phyloP scores from a whole-genome alignment of 2,797 vertebrate genomes.

The Cyprinodon diabolis region DNA sequence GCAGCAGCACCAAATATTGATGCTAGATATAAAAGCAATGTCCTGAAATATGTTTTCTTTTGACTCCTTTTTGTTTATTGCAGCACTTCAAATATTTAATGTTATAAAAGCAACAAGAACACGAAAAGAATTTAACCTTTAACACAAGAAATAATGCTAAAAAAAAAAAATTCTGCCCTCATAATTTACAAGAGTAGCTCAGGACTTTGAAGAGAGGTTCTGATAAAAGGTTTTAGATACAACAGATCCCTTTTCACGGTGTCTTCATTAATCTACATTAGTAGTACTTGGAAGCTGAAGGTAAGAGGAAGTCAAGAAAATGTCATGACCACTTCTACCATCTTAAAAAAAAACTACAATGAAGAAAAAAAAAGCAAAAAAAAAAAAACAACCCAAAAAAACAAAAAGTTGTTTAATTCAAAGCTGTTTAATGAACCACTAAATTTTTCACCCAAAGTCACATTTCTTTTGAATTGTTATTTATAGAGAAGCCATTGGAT shows the following conservation, averaged over 20 bases:
- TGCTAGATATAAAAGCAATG: conserved; percentile 46
- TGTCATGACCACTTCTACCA: background rate
- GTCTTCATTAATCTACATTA: background rate
- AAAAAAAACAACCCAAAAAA: background rate
- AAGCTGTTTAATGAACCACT: background rate
- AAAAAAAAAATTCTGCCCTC: background rate
- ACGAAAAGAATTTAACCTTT: conserved; percentile 22
- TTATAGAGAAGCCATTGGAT: background rate
- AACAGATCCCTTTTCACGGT: background rate
- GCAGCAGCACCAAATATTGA: conserved; percentile 50
- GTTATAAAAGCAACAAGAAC: conserved; percentile 29
- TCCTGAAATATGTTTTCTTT: conserved; percentile 38
- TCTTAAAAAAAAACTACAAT: background rate
- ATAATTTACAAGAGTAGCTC: background rate
- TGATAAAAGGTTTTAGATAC: background rate
- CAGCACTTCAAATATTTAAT: conserved; percentile 31
- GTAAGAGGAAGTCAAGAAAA: background rate
- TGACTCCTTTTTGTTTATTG: conserved; percentile 23
- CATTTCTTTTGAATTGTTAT: background rate
- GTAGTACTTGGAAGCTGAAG: too few species aligned
- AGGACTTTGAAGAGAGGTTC: background rate
- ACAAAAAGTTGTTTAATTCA: background rate
- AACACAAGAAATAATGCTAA: conserved; percentile 5
- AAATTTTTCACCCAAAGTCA: background rate
- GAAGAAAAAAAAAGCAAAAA: too few species aligned